These are phyloP conservation scores for Petroica traversi DNA, from an alignment of 2,113 vertebrate species.

Conservation along the genomic window DNA sequence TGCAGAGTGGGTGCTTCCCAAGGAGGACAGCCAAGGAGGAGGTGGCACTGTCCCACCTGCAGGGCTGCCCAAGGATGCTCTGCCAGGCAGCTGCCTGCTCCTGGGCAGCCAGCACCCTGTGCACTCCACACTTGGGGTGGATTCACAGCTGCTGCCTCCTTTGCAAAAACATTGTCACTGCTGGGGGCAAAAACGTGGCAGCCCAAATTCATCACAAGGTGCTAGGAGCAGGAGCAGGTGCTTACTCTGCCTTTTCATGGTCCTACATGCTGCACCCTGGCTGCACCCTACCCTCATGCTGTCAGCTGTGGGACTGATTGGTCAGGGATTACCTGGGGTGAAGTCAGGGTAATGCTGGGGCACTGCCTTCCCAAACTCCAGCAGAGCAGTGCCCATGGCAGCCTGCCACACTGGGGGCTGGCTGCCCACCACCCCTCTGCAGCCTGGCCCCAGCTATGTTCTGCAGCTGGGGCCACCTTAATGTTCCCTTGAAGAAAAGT, in stretches of 20 bases:
- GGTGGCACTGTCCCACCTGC: background rate
- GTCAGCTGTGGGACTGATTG: background rate
- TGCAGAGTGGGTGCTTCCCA: accelerated
- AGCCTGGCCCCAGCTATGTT: background rate
- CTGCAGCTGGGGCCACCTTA: accelerated
- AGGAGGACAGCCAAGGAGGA: accelerated
- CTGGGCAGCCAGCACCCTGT: background rate
- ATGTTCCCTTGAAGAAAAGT: background rate
- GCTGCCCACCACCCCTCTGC: accelerated
- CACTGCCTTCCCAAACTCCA: accelerated
- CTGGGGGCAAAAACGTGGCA: background rate
- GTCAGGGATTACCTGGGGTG: background rate
- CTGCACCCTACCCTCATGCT: accelerated
- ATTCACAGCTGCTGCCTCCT: background rate
- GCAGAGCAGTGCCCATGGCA: background rate
- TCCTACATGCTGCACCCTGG: accelerated
- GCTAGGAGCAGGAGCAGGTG: background rate
- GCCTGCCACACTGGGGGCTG: background rate
- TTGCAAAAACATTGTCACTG: background rate
- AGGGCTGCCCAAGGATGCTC: background rate
- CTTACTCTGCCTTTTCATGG: background rate
- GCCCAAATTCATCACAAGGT: background rate
- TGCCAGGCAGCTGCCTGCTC: background rate
- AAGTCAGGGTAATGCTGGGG: background rate
- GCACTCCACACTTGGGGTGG: background rate